These are phyloP conservation scores for Rhombomys opimus DNA, from an alignment of 2,113 vertebrate species.

Conservation along the genomic window DNA sequence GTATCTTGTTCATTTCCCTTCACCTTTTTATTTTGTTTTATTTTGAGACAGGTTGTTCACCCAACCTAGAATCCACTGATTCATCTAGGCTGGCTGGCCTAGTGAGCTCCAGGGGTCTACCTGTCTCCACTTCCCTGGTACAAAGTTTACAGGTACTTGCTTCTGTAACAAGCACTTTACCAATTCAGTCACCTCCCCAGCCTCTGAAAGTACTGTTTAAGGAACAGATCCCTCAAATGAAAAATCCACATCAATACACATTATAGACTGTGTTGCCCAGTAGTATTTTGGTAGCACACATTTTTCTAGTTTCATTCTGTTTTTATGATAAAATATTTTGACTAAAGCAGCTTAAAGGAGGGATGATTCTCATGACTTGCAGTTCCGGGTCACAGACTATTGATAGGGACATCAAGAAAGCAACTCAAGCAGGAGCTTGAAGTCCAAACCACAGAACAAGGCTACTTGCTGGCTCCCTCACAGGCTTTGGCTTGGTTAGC, in stretches of 20 bases:
- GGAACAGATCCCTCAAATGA: neutral
- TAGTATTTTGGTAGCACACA: neutral
- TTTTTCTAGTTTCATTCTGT: neutral
- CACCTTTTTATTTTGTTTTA: neutral
- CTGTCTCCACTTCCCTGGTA: neutral
- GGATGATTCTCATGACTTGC: neutral
- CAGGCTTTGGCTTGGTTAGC: neutral
- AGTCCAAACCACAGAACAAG: neutral
- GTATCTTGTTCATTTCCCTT: neutral
- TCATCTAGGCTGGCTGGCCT: neutral
- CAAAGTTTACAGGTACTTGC: no score
- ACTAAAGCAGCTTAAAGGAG: neutral
- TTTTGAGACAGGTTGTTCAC: neutral
- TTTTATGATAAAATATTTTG: neutral
- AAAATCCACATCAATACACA: neutral
- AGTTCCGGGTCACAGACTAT: neutral
- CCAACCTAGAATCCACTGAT: neutral
- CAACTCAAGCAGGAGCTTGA: neutral
- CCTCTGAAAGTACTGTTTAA: neutral
- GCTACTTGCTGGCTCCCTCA: neutral
- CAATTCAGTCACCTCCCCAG: neutral
- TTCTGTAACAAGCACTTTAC: neutral
- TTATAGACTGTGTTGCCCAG: neutral
- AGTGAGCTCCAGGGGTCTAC: neutral
- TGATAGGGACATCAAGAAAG: neutral